Evolutionary conservation across 2,113 vertebrate species (phyloP).

Genomic region (Gorilla gorilla): DNA sequence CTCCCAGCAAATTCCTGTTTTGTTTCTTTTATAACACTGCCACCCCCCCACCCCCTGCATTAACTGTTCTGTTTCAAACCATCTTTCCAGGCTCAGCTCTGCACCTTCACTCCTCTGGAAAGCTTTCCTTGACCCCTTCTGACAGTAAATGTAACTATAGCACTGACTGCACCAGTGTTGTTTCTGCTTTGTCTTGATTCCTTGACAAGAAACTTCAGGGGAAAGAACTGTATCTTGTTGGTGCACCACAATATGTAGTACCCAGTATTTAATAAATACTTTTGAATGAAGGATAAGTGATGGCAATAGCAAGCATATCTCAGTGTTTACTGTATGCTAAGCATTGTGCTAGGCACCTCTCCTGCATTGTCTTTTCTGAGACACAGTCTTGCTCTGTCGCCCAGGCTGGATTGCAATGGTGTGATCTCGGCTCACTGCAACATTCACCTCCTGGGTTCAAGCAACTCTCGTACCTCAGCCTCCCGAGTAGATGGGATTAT

Average conservation of each 20-base stretch:
- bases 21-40: neutral
- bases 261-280: neutral
- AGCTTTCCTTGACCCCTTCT: neutral
- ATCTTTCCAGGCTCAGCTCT: neutral
- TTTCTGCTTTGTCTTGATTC: neutral
- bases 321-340: neutral
- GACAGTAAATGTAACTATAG: neutral
- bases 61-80: neutral
- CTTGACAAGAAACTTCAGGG: neutral
- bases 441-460: too few relatives aligned
- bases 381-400: too few relatives aligned
- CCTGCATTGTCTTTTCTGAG: neutral
- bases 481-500: too few relatives aligned
- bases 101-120: neutral
- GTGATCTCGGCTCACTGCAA: too few relatives aligned
- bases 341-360: neutral
- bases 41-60: too few relatives aligned
- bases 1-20: neutral
- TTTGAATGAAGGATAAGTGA: neutral
- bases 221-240: neutral
- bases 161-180: neutral
- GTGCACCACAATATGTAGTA: neutral
- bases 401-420: too few relatives aligned
- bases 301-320: neutral
- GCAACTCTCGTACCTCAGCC: too few relatives aligned